Base-by-base conservation (phyloP, 2,888 invertebrate species). In the Tetragnatha montana region DNA sequence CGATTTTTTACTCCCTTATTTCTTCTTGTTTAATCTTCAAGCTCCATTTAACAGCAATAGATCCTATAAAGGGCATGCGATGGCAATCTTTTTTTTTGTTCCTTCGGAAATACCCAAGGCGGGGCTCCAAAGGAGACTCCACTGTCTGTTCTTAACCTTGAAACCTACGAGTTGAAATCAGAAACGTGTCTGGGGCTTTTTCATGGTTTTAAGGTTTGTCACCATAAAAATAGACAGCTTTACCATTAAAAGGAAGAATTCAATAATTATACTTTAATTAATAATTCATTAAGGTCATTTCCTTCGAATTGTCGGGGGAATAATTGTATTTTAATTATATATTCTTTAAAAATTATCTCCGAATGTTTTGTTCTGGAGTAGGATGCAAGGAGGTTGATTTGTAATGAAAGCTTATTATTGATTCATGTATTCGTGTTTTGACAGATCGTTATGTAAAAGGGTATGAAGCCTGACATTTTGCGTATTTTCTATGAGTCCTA, bases 71-170 rank as follows among this genome's bases (percentile, higher is more conserved):
- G 10, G 60, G 60, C 60, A 60, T 17, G 12, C 7, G 7, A 60
- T 60, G 4, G 6, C 60, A 60, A 60, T 17, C 0, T 60, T 60
- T 10, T 60, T 12, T 60, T 60, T 10, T 60, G 17, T 60, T 19
- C 17, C 35, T 22, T 19, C 21, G 82, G 76, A 76, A 75, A 21
- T 76, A 35, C 68, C 83, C 83, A 21, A 74, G 83, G 83, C 76
- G 83, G 75, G 75, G 75, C 47, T 50, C 76, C 12, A 22, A 47
- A 3, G 69, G 12, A 78, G n/a, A 8, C 19, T 7, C 22, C 7
- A 68, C 35, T 68, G 21, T 81, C 69, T 47, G 22, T 47, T 19
- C 60, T 10, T 69, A 84, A 76, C 83, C 83, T 84, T 84, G 83
- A 21, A n/a, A 49, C 83, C 83, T 75, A 84, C 83, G 80, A 49